Percentiles rank a stretch among this genome's conserved stretches.
Evolutionary conservation across 2,113 vertebrate genomes (phyloP).

Genomic region (Siniperca chuatsi): DNA sequence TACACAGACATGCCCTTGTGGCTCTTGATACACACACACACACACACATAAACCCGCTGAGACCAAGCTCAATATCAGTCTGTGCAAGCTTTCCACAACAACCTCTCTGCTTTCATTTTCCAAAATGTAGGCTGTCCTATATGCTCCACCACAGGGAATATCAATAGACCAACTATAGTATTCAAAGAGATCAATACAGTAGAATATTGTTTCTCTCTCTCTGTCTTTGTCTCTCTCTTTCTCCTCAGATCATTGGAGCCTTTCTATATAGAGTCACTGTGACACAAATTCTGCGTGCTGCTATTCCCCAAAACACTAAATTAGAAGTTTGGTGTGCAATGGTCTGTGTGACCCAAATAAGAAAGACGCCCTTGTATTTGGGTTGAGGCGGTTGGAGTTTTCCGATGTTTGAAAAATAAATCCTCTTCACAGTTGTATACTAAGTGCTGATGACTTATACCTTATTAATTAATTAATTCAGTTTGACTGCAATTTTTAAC

Average conservation of each 20-base stretch:
- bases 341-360: slow-evolving; percentile 69
- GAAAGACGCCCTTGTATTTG: slow-evolving; percentile 48
- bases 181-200: slow-evolving; percentile 80
- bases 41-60: slow-evolving; percentile 37
- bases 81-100: slow-evolving; percentile 57
- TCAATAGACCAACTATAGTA: slow-evolving; percentile 76
- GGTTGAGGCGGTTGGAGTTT: slow-evolving; percentile 37
- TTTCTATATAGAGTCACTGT: slow-evolving; percentile 65
- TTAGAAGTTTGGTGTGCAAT: slow-evolving; percentile 60
- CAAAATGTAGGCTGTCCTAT: slow-evolving; percentile 68
- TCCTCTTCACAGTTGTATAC: slow-evolving; percentile 11
- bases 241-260: slow-evolving; percentile 52
- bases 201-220: slow-evolving; percentile 70
- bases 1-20: slow-evolving; percentile 23
- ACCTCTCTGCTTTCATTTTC: slow-evolving; percentile 72
- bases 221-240: slow-evolving; percentile 19
- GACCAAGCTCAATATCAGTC: slow-evolving; percentile 67
- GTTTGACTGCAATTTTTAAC: slow-evolving; percentile 7
- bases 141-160: slow-evolving; percentile 74
- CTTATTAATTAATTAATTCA: slow-evolving; percentile 14
- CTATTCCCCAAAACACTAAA: slow-evolving; percentile 53
- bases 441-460: background rate
- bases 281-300: slow-evolving; percentile 59
- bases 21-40: background rate
- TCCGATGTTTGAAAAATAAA: slow-evolving; percentile 41